Percentiles rank a stretch among this genome's conserved stretches.
Evolutionary conservation across 2,797 vertebrate species (phyloP).

Genomic region (Helicolenus hilgendorfi): DNA sequence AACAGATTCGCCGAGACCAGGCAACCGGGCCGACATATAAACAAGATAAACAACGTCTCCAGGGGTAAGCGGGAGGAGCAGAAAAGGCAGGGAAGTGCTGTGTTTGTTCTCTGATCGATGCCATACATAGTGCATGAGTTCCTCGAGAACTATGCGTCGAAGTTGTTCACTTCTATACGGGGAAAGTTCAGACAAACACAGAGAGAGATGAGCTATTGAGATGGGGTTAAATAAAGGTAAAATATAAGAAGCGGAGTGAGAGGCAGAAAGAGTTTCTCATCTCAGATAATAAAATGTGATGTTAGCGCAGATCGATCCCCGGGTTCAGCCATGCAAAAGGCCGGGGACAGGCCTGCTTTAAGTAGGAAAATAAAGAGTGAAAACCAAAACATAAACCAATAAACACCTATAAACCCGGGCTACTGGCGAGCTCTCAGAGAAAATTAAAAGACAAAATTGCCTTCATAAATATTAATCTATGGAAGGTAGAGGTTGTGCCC

Average conservation of each 20-base stretch:
- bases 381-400: slow-evolving; percentile 52
- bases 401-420: slow-evolving; percentile 47
- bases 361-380: slow-evolving; percentile 25
- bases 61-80: slow-evolving; percentile 47
- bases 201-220: background rate
- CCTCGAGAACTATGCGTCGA: slow-evolving; percentile 29
- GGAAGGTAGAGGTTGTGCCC: slow-evolving; percentile 76
- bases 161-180: slow-evolving; percentile 29
- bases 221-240: slow-evolving; percentile 37
- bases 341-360: slow-evolving; percentile 20
- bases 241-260: background rate
- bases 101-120: slow-evolving; percentile 76
- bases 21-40: slow-evolving; percentile 60
- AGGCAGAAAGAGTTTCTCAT: slow-evolving; percentile 10
- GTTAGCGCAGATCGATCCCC: slow-evolving; percentile 39
- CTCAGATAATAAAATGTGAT: slow-evolving; percentile 46
- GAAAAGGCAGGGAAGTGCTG: slow-evolving; percentile 50
- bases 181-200: slow-evolving; percentile 12
- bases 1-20: slow-evolving; percentile 39
- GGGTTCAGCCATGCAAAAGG: slow-evolving; percentile 28
- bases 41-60: slow-evolving; percentile 77
- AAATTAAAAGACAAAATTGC: slow-evolving; percentile 79
- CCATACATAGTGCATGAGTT: slow-evolving; percentile 82
- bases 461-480: slow-evolving; percentile 84
- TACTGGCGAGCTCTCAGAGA: slow-evolving; percentile 36